Conservation (phyloP, 2,797 vertebrate genomes). For the Premnoplex brunnescens region DNA sequence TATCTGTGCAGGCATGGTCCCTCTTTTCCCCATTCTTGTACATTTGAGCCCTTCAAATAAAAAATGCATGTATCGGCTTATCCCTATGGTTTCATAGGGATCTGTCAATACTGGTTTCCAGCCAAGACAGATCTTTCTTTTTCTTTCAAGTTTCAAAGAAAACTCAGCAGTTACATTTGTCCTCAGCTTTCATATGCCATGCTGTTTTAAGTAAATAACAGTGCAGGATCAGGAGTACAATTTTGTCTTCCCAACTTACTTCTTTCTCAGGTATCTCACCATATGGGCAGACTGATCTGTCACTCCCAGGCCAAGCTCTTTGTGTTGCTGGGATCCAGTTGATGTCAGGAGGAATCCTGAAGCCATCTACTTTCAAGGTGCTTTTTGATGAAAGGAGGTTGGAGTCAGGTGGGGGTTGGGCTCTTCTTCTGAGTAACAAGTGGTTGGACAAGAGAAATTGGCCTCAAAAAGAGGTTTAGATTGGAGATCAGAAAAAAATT, state of each 20-base stretch:
- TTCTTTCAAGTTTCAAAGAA: not conserved
- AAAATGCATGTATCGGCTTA: not conserved
- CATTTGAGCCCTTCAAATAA: not conserved
- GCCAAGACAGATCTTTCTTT: not conserved
- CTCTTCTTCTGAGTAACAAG: not conserved
- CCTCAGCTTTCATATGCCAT: not conserved
- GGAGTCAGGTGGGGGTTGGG: not conserved
- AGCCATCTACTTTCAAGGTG: not conserved
- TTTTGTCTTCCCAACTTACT: not conserved
- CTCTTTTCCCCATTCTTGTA: not conserved
- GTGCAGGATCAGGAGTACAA: not conserved
- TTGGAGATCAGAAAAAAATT: not conserved
- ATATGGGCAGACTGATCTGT: not conserved
- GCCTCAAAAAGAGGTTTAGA: not conserved
- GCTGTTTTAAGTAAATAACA: not conserved
- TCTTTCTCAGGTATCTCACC: not conserved
- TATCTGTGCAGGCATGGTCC: not conserved
- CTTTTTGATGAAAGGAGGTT: not conserved
- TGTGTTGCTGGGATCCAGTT: not conserved
- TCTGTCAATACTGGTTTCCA: not conserved
- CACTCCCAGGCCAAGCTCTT: rapidly evolving
- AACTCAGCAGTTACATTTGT: not conserved
- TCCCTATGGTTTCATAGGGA: not conserved
- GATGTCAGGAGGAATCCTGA: not conserved
- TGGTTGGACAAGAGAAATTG: not conserved